These are phyloP conservation scores for Chloebia gouldiae DNA, from an alignment of 2,113 vertebrate genomes.

Conservation along the genomic window DNA sequence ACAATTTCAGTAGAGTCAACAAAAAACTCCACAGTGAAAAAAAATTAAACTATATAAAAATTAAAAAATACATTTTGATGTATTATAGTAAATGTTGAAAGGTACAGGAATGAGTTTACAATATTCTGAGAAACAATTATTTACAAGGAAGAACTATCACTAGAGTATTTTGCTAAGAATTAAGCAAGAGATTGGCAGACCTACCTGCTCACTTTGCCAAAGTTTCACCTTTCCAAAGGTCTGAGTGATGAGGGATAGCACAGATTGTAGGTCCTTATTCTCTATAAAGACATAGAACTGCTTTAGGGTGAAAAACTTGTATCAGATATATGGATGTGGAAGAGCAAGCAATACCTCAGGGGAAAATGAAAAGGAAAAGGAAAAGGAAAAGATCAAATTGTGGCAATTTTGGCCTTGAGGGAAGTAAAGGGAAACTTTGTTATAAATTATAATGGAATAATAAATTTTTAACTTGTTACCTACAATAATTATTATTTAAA, in stretches of 20 bases:
- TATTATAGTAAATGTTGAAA: neutral
- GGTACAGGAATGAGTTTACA: neutral
- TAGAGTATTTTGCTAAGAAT: neutral
- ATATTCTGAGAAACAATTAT: neutral
- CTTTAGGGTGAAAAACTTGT: neutral
- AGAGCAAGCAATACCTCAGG: neutral
- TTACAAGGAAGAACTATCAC: neutral
- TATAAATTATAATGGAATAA: neutral
- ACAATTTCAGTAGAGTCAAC: neutral
- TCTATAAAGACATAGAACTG: neutral
- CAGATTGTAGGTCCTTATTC: neutral
- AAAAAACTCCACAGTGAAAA: neutral
- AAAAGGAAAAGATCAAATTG: neutral
- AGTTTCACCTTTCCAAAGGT: neutral
- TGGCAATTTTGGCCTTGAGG: neutral
- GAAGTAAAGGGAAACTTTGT: neutral
- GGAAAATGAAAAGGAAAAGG: neutral
- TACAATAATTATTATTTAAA: neutral
- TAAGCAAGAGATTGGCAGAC: neutral
- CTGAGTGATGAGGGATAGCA: neutral
- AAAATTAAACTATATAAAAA: neutral
- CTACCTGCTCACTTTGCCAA: neutral
- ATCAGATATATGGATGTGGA: neutral
- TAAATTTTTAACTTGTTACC: neutral
- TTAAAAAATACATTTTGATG: neutral